phyloP scores from a whole-genome alignment of 2,113 vertebrate genomes.

The Malaclemys terrapin region DNA sequence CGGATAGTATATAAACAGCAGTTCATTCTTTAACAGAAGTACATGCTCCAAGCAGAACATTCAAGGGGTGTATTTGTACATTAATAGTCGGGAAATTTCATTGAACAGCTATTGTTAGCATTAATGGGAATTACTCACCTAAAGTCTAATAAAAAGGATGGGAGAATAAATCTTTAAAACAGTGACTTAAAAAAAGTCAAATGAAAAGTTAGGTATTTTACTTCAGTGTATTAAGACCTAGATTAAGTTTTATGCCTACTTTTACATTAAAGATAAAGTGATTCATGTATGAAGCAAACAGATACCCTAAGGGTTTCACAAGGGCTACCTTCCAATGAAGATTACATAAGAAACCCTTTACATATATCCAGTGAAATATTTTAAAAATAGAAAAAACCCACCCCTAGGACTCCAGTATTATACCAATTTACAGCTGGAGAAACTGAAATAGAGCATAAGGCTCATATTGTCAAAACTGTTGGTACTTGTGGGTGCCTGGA shows the following conservation, averaged over 20 bases:
- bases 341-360: not conserved
- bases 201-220: not conserved
- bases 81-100: not conserved
- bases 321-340: not conserved
- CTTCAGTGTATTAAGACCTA: not conserved
- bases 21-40: not conserved
- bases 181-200: not conserved
- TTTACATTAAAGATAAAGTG: not conserved
- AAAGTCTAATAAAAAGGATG: not conserved
- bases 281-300: not conserved
- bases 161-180: not conserved
- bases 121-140: not conserved
- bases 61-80: not conserved
- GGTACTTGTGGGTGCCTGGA: not conserved
- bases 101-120: not conserved
- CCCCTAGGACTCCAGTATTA: not conserved
- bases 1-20: not conserved
- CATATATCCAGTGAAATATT: not conserved
- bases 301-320: not conserved
- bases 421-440: not conserved
- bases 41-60: not conserved
- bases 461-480: not conserved
- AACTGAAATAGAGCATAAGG: not conserved
- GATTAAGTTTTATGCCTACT: not conserved
- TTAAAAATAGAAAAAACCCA: not conserved